Percentiles rank a stretch among this genome's conserved stretches.
phyloP scores from a whole-genome alignment of 1,140 invertebrate species.

The Charaxes varanes region DNA sequence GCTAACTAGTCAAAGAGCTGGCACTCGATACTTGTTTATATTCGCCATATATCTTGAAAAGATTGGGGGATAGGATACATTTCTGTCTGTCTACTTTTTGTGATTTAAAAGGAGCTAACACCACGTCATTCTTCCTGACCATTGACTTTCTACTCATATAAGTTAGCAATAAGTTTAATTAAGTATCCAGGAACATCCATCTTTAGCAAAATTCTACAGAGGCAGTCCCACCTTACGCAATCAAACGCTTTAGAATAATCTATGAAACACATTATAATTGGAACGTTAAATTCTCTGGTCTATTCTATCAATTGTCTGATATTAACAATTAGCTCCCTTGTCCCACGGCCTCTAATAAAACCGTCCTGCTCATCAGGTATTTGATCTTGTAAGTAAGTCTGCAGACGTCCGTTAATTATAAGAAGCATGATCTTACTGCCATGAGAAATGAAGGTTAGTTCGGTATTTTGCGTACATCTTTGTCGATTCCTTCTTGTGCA shows the following conservation, averaged over 20 bases:
- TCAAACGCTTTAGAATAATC: not conserved
- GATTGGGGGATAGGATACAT: conserved; percentile 8
- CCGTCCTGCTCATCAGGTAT: conserved; percentile 9
- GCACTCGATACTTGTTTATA: no score
- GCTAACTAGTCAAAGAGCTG: no score
- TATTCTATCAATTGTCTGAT: conserved; percentile 16
- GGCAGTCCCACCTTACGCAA: conserved; percentile 1
- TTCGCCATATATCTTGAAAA: conserved; percentile 11
- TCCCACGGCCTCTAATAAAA: no score
- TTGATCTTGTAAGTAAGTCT: not conserved
- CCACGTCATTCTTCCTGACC: conserved; percentile 8
- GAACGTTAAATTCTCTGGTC: conserved; percentile 13
- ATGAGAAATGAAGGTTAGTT: conserved; percentile 22
- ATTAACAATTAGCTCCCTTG: conserved; percentile 16
- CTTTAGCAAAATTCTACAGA: conserved; percentile 4
- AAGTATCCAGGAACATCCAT: conserved; percentile 10
- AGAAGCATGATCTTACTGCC: conserved; percentile 23
- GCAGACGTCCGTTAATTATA: conserved; percentile 11
- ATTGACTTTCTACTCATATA: not conserved
- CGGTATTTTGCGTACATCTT: conserved; percentile 18
- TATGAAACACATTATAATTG: not conserved
- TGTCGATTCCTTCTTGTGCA: no score
- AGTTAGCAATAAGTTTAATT: not conserved
- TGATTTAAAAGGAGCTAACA: conserved; percentile 9
- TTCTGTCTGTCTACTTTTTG: conserved; percentile 9